These are phyloP conservation scores for Diplolepis rosae DNA, from an alignment of 2,888 invertebrate species.

Conservation along the genomic window DNA sequence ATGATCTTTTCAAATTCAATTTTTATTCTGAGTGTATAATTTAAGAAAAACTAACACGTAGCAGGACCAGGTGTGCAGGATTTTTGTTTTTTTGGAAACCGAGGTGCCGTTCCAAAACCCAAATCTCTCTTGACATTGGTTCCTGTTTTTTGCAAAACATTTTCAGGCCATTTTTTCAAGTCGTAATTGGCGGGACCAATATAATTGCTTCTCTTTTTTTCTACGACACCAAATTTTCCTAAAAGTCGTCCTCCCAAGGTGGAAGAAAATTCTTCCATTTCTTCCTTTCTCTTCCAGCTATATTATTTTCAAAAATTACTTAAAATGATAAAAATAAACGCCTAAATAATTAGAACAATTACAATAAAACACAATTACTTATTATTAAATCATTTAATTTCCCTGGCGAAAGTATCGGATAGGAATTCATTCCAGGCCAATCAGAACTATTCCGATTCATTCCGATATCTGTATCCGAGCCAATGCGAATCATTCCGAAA, in stretches of 20 bases:
- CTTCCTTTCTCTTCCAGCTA: slow-evolving; percentile 50
- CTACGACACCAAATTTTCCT: slow-evolving; percentile 6
- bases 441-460: too few relatives aligned
- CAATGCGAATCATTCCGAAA: too few relatives aligned
- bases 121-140: slow-evolving; percentile 29
- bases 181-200: slow-evolving; percentile 52
- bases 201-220: slow-evolving; percentile 32
- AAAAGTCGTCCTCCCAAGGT: slow-evolving; percentile 35
- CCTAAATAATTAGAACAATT: too few relatives aligned
- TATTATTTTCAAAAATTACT: neutral
- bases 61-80: slow-evolving; percentile 46
- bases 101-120: slow-evolving; percentile 46
- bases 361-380: too few relatives aligned
- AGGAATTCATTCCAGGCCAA: too few relatives aligned
- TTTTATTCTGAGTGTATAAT: too few relatives aligned
- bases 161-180: slow-evolving; percentile 51
- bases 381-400: too few relatives aligned
- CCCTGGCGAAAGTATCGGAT: too few relatives aligned
- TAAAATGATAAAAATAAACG: too few relatives aligned
- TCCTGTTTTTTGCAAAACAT: slow-evolving; percentile 23
- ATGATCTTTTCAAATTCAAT: too few relatives aligned
- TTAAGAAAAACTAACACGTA: too few relatives aligned
- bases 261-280: slow-evolving; percentile 44
- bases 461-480: too few relatives aligned
- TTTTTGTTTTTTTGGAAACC: slow-evolving; percentile 26